Base-by-base conservation (phyloP, 2,888 invertebrate genomes). In the Conus canariensis region DNA sequence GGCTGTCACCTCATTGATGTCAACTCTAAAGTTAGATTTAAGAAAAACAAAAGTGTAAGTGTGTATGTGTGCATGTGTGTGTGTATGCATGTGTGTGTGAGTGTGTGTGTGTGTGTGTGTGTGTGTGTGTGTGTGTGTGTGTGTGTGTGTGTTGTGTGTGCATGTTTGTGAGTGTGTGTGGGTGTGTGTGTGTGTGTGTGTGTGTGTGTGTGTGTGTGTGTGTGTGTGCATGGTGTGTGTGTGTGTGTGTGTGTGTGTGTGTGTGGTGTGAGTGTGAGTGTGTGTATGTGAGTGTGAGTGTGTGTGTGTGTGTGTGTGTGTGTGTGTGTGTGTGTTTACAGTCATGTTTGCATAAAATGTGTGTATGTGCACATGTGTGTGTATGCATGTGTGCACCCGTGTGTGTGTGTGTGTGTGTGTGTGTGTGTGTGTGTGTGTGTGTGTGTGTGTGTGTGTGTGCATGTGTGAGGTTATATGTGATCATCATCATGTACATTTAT, bases 141-240 rank as follows among this genome's bases (percentile, higher is more conserved):
- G 77, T 77, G 77, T 77, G 77, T 77, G 77, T 77, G 77, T 77
- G 77, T 77, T 77, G 77, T 77, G 77, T 77, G 77, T 77, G 77
- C 25, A 25, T 77, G 77, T 30, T 25, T 30, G 77, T 30, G 77
- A 0, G 77, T 30, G 77, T 30, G 77, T 30, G 77, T 30, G 77
- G 4, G 77, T 12, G 77, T 12, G 30, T 7, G 30, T 10, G 56
- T 12, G 83, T 58, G 58, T 58, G 83, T 58, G 77, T 30, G 77
- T 2, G 30, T 30, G 77, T 77, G 77, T 77, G 77, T 30, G 77
- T 30, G 77, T 30, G 77, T 30, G 77, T 30, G 30, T 30, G 77
- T 77, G 77, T 30, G 77, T 77, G 77, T 77, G n/a, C n/a, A n/a
- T n/a, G n/a, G n/a, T 45, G 30, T 45, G 45, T 45, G 45, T 45